A percentile compares a stretch with the other conserved stretches of the same genome.
phyloP scores from a whole-genome alignment of 2,888 invertebrate genomes.

The Macrosiphum euphorbiae region DNA sequence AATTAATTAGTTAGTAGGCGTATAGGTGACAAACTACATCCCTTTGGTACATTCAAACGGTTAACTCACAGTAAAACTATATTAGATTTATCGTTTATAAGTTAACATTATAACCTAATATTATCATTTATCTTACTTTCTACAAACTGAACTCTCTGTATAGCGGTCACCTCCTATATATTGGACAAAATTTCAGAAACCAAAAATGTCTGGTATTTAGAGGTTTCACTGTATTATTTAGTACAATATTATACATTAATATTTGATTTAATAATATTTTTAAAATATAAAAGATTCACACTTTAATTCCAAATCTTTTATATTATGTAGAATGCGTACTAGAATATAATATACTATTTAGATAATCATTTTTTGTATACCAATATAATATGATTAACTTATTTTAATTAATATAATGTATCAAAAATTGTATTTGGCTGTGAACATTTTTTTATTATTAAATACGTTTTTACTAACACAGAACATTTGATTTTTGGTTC shows the following conservation, averaged over 20 bases:
- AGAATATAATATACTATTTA: constrained; percentile 1
- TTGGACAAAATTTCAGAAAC: background rate
- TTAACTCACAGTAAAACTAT: background rate
- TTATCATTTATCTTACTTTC: no score
- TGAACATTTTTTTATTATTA: background rate
- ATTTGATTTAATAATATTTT: background rate
- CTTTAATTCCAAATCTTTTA: background rate
- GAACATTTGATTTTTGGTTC: background rate
- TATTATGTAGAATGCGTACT: background rate
- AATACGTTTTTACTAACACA: background rate
- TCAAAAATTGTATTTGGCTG: background rate
- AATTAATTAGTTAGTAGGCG: no score
- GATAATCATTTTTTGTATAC: background rate
- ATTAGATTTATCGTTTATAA: background rate
- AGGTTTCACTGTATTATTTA: background rate
- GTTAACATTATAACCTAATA: background rate
- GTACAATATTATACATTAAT: background rate
- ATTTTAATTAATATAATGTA: background rate
- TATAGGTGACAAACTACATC: background rate
- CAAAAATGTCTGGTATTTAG: background rate
- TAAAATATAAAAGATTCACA: background rate
- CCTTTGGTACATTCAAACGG: background rate
- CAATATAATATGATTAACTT: background rate
- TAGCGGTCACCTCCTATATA: background rate
- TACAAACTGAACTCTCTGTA: background rate